Evolutionary conservation across 2,113 vertebrate genomes (phyloP).

Genomic region (Trogon surrucura): DNA sequence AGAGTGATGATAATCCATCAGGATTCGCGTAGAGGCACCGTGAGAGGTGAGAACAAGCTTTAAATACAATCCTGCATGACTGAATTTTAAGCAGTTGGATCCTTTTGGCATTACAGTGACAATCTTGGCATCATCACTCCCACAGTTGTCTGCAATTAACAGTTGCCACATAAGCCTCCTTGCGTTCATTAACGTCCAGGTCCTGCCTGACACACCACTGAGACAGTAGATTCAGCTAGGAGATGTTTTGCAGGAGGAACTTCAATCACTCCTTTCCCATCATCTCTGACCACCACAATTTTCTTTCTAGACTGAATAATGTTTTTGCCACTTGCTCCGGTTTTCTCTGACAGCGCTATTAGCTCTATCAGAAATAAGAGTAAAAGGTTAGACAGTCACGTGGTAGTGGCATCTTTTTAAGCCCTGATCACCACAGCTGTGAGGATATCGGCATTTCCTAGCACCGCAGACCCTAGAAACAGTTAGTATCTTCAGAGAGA

Average conservation of each 20-base stretch:
- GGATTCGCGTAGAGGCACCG: not conserved
- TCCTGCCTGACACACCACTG: not conserved
- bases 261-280: not conserved
- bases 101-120: conserved; percentile 28
- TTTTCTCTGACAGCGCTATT: not conserved
- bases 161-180: not conserved
- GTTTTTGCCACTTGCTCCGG: not conserved
- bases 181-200: not conserved
- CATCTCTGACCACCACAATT: not conserved
- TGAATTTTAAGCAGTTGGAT: conserved; percentile 51
- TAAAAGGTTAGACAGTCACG: not conserved
- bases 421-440: accelerated
- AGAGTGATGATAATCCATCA: conserved; percentile 14
- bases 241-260: not conserved
- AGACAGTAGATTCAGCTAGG: not conserved
- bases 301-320: not conserved
- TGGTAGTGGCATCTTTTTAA: not conserved
- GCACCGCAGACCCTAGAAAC: not conserved
- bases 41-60: conserved; percentile 52
- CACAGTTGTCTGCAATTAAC: conserved; percentile 38
- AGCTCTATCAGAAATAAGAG: not conserved
- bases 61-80: conserved; percentile 25
- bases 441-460: not conserved
- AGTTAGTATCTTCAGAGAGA: not conserved
- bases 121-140: conserved; percentile 45